Conservation (phyloP, 2,888 invertebrate genomes). For the Tachystola acroxantha region DNA sequence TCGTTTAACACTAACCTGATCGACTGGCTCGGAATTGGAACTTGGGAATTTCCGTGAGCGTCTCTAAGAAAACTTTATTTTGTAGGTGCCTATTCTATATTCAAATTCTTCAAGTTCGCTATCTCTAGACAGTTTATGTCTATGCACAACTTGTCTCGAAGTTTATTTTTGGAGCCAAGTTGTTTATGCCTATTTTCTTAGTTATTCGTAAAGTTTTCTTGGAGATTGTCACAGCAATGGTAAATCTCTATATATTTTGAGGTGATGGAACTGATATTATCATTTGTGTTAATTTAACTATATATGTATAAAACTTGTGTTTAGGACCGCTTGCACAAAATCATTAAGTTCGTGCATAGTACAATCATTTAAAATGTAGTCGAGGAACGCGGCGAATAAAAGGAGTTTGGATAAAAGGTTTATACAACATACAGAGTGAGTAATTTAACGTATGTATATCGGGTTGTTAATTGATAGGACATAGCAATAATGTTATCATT, state of each 20-base stretch:
- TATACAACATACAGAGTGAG: too few species aligned
- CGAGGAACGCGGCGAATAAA: too few species aligned
- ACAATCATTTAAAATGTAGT: too few species aligned
- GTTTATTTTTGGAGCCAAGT: too few species aligned
- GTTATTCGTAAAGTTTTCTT: too few species aligned
- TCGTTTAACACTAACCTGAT: not conserved
- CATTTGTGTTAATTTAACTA: not conserved
- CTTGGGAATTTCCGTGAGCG: too few species aligned
- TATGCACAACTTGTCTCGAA: too few species aligned
- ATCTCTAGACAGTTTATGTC: not conserved
- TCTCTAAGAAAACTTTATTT: not conserved
- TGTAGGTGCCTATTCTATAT: too few species aligned
- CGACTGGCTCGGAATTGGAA: not conserved
- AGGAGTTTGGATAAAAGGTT: too few species aligned
- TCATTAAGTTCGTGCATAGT: too few species aligned
- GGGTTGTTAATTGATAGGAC: not conserved
- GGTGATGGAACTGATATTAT: not conserved
- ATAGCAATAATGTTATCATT: conserved; percentile 1
- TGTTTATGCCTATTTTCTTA: too few species aligned
- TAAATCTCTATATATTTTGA: not conserved
- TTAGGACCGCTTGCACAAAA: not conserved
- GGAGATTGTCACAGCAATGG: not conserved
- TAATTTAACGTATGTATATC: not conserved
- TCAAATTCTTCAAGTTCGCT: not conserved
- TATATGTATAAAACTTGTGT: not conserved